Evolutionary conservation across 2,797 vertebrate genomes (phyloP), one percentile per base, ranked within the genome.

Genomic region (Valencia hispanica): DNA sequence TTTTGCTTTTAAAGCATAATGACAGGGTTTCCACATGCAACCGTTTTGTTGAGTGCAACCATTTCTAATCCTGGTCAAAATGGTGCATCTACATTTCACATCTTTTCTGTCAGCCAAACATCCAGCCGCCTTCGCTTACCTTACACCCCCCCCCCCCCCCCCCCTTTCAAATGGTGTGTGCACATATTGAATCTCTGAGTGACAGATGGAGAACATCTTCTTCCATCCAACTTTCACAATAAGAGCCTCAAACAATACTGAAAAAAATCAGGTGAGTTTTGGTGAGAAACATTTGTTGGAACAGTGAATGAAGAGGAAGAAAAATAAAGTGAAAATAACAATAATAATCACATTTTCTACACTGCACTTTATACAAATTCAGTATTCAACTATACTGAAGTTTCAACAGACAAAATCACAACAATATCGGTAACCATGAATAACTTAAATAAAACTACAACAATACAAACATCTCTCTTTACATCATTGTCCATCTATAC

Each of bases 1-100:
- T 86, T 66, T 88, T 78, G 22, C 86, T 90, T 86, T 83, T 69
- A 87, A 90, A 87, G 83, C 78, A 72, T 7, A 63, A 63, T 63
- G 17, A 36, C 2, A 36, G 3, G 34, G 34, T 63, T 63, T 32
- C 18, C 14, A 32, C 18, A 34, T 36, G 30, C 18, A 34, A 11
- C 55, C 55, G 22, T 34, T 51, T 15, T 47, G 45, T 22, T 51
- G 18, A 51, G 20, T 22, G 50, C 50, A 51, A 7, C 20, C 20
- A 20, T 63, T 36, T 63, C 18, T 25, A 2, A 61, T 61, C 17
- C 57, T 36, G 30, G 3, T 34, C 32, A 63, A 63, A 63, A 34
- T 36, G 30, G 8, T 34, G 59, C 59, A 61, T 20, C 59, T 32
- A 57, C 14, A 30, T 57, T 27, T 27, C n/a, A 15, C 0, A 15